These are phyloP conservation scores for Lithobates pipiens DNA, from an alignment of 2,797 vertebrate species.

Conservation along the genomic window DNA sequence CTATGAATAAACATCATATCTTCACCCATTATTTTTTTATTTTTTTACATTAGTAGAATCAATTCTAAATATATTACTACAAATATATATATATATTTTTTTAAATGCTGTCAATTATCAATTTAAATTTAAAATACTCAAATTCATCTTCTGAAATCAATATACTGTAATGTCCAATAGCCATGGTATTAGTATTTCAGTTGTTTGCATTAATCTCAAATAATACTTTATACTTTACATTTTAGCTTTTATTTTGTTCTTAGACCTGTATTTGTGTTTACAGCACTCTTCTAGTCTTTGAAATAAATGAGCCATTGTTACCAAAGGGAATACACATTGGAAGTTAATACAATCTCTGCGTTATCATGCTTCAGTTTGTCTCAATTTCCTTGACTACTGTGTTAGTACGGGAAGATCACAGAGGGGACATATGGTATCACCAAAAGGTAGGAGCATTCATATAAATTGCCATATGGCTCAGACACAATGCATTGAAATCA, in stretches of 20 bases:
- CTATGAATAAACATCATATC: too few species aligned
- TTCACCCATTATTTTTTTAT: too few species aligned
- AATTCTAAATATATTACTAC: too few species aligned
- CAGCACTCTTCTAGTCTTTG: conserved; percentile 7
- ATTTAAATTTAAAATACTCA: too few species aligned
- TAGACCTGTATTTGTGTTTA: conserved; percentile 8
- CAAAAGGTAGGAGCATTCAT: conserved; percentile 53
- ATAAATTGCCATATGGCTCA: conserved; percentile 53
- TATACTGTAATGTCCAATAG: too few species aligned
- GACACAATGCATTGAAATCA: conserved; percentile 48
- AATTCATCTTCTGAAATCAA: too few species aligned
- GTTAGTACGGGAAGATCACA: conserved; percentile 35
- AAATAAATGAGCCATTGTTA: conserved; percentile 45
- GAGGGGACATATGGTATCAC: conserved; percentile 57
- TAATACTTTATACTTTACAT: background rate
- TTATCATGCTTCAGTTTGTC: conserved; percentile 50
- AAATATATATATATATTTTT: too few species aligned
- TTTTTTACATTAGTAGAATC: too few species aligned
- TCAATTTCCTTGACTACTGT: conserved; percentile 57
- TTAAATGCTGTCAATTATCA: too few species aligned
- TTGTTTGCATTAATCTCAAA: background rate
- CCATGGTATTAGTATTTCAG: background rate
- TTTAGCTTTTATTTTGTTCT: background rate
- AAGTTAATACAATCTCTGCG: conserved; percentile 49
- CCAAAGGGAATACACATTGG: conserved; percentile 47